phyloP scores from a whole-genome alignment of 1,140 invertebrate species.

The Lethocerus indicus region DNA sequence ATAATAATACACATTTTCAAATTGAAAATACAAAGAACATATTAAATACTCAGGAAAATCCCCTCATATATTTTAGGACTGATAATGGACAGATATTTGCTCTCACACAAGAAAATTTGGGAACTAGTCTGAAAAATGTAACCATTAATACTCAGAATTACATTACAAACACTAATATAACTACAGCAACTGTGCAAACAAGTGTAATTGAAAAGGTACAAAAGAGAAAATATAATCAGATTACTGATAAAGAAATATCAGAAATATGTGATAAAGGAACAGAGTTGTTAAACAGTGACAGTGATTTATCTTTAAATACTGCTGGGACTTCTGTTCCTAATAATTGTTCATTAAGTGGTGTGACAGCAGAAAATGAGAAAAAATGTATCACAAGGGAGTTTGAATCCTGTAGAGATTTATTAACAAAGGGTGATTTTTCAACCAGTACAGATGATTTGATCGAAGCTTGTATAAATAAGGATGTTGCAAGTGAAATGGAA shows the following conservation, averaged over 20 bases:
- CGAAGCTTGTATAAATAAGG: conserved; percentile 6
- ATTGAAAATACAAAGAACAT: conserved; percentile 1
- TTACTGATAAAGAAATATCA: background rate
- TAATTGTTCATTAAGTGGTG: no score
- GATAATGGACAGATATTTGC: conserved; percentile 10
- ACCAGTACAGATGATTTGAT: conserved; percentile 7
- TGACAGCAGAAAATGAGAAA: conserved; percentile 1
- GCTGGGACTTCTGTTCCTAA: conserved; percentile 1
- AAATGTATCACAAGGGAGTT: conserved; percentile 3
- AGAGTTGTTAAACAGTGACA: no score
- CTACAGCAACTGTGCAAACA: background rate
- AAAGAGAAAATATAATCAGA: conserved; percentile 2
- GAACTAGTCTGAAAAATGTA: conserved; percentile 1
- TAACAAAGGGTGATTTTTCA: conserved; percentile 11
- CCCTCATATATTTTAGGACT: conserved; percentile 3
- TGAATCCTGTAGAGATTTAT: conserved; percentile 9
- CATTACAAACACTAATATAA: conserved; percentile 8
- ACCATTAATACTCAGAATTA: conserved; percentile 10
- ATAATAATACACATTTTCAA: background rate
- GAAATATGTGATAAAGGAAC: background rate
- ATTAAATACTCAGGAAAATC: background rate
- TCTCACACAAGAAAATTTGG: background rate
- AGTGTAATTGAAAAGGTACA: conserved; percentile 1
- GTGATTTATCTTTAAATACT: background rate
- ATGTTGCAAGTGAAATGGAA: background rate